phyloP scores from a whole-genome alignment of 2,888 invertebrate genomes.

The Sinentomon sp. region DNA sequence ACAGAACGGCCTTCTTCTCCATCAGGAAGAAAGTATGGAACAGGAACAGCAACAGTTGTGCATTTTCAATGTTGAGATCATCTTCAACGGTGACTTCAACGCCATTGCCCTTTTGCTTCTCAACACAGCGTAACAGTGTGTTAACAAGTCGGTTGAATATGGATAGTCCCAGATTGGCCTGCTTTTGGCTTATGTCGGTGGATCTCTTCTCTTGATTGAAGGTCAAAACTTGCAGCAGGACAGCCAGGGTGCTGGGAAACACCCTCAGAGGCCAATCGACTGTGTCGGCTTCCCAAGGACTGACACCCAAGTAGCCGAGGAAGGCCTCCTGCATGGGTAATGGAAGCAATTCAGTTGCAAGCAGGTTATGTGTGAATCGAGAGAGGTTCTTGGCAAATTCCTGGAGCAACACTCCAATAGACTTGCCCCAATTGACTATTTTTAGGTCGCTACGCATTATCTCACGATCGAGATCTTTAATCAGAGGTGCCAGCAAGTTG shows the following conservation, averaged over 20 bases:
- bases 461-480: too few species aligned
- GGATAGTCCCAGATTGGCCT: background rate
- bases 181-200: conserved; percentile 25
- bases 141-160: background rate
- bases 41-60: conserved; percentile 67
- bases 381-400: conserved; percentile 50
- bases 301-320: conserved; percentile 41
- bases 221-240: conserved; percentile 55
- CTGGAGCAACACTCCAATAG: conserved; percentile 38
- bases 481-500: too few species aligned
- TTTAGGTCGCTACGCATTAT: too few species aligned
- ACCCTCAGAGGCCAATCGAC: conserved; percentile 63
- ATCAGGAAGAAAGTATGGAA: conserved; percentile 83
- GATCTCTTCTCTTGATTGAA: conserved; percentile 64
- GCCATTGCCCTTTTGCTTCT: background rate
- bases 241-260: conserved; percentile 44
- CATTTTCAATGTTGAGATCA: conserved; percentile 89
- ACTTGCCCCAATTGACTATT: too few species aligned
- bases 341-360: conserved; percentile 37
- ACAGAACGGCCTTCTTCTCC: conserved; percentile 81
- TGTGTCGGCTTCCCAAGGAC: too few species aligned
- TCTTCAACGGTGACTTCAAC: conserved; percentile 17
- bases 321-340: conserved; percentile 39
- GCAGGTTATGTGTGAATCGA: conserved; percentile 47
- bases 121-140: background rate